Base-by-base conservation (phyloP, 2,113 vertebrate species). In the Strigops habroptila region DNA sequence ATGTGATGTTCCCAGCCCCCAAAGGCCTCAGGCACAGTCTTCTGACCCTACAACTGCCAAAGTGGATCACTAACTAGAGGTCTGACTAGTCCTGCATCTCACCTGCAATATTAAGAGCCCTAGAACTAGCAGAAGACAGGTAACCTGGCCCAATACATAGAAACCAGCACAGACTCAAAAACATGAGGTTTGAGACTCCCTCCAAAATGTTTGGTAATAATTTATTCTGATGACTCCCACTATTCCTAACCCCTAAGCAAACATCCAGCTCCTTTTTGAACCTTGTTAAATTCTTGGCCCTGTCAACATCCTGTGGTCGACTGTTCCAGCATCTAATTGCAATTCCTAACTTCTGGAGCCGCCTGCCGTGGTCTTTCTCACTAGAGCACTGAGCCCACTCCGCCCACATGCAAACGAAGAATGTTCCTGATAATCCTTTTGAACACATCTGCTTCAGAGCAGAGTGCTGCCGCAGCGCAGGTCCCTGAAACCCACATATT, bases 291-390 rank as follows among this genome's bases (percentile, higher is more conserved):
- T 97, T 96, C 92, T 94, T 95, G 94, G 94, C 96, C 83, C 30
- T 3, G 0, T 82, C 89, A 91, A 86, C 89, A 96, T 97, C 96
- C 93, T 96, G 93, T 95, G 81, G 83, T 74, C 10, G 48, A 59
- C 86, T 71, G 86, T 95, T 95, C 91, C 95, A 97, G 91, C 90
- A 85, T 86, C 83, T 97, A 95, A 97, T 84, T 95, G 89, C 89
- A 93, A 71, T 75, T 93, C 89, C 84, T 75, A 95, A 95, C 88
- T 95, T 49, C 91, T 93, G 89, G 77, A 93, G 88, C 77, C 2
- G 93, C 57, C 86, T 74, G 83, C 81, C 19, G 1, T 5, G 7
- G 81, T 71, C 86, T 74, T 51, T 85, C 83, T 92, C 93, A 55
- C 77, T 96, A 19, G 46, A 88, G 33, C 83, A 31, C 83, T 7